Percentiles rank a stretch among this genome's conserved stretches.
Evolutionary conservation across 2,113 vertebrate genomes (phyloP).

Genomic region (Toxostoma redivivum): DNA sequence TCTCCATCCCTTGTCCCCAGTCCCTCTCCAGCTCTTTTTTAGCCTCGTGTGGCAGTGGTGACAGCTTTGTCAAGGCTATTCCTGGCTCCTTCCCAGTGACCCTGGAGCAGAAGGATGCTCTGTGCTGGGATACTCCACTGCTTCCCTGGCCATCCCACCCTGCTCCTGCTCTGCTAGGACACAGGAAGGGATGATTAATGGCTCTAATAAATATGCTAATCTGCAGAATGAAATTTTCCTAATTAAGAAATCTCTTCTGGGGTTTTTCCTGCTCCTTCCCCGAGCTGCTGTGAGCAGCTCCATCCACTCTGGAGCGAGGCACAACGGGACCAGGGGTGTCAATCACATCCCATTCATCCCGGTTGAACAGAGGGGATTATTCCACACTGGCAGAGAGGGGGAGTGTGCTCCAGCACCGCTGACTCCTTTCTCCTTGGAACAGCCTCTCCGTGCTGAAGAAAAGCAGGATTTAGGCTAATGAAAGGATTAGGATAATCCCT

Average conservation of each 20-base stretch:
- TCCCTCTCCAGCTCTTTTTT: neutral
- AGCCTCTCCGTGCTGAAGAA: neutral
- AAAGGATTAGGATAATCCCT: conserved; percentile 29
- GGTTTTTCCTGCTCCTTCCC: neutral
- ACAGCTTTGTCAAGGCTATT: neutral
- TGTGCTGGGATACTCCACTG: neutral
- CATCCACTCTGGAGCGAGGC: neutral
- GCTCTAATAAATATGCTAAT: conserved; percentile 16
- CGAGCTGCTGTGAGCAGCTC: neutral
- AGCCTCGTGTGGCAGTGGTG: neutral
- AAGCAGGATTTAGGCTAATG: conserved; percentile 21
- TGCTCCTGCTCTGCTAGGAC: neutral
- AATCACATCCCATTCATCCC: neutral
- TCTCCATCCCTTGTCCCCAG: accelerated
- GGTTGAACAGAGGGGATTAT: neutral
- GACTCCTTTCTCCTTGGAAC: conserved; percentile 11
- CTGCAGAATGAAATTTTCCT: neutral
- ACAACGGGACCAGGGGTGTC: neutral
- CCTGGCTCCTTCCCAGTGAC: neutral
- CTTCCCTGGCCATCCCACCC: neutral
- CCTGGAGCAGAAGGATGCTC: neutral
- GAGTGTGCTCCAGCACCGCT: neutral
- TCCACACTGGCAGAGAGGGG: neutral
- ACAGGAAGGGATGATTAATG: neutral
- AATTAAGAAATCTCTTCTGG: neutral